Evolutionary conservation across 30 jellyfish, hydroid and myxozoan genomes (phyloP), one percentile per base, ranked within the genome.

Genomic region (Cassiopea xamachana): DNA sequence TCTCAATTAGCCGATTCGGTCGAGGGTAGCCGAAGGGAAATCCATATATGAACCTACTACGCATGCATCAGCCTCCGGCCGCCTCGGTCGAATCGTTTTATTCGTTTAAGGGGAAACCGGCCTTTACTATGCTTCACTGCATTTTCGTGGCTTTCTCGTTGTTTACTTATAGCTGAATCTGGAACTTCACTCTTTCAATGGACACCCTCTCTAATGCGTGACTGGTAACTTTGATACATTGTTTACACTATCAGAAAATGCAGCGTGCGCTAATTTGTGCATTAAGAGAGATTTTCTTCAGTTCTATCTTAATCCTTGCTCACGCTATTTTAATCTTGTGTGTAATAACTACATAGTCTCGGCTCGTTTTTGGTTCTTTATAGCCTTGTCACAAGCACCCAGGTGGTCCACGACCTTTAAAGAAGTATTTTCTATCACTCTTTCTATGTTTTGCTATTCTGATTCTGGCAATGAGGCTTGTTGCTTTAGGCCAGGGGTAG

Each of bases 261-360:
- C 87, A 78, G 70, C 87, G 87, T 78, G 87, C 49, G 73, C 59
- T 78, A 78, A 78, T 78, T 48, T 78, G 55, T 78, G 87, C 87
- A 78, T 78, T 78, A 78, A 16, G 48, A 49, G 39, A 78, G 87
- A 78, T 78, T 78, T 78, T 78, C 87, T 59, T 55, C 87, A 78
- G 75, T 78, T 78, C 72, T 78, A 45, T 45, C 2, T 27, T 48
- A 55, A 55, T 78, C 73, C 75, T 44, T 48, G 51, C 50, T 78
- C 87, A 78, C 87, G 87, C 87, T 78, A 78, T 61, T 59, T 51
- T 78, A 78, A 78, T 78, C 87, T 55, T 48, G 87, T 78, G 87
- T 78, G 45, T 8, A 78, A 78, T 78, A 59, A 78, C 75, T 43
- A 48, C 18, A 74, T 78, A 78, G 87, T 69, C 72, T 48, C 87